phyloP scores from a whole-genome alignment of 1,140 invertebrate species.

The Drosophila nikananu region DNA sequence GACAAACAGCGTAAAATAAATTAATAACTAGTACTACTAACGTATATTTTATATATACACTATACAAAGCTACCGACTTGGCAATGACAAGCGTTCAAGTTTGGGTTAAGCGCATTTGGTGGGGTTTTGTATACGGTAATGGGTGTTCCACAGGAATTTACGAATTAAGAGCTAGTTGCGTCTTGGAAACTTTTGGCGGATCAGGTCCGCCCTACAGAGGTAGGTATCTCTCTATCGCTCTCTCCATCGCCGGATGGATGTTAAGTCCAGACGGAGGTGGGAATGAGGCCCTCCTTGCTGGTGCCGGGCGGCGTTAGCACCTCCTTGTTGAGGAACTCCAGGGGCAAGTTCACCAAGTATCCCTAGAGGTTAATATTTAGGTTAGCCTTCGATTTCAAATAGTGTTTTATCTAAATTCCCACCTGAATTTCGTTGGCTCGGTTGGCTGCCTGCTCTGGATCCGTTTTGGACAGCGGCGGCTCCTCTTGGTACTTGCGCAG shows the following conservation, averaged over 20 bases:
- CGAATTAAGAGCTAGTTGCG: conserved; percentile 34
- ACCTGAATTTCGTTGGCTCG: conserved; percentile 91
- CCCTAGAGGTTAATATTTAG: conserved; percentile 87
- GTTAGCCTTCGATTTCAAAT: not conserved
- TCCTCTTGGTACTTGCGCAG: conserved; percentile 91
- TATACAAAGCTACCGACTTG: conserved; percentile 48
- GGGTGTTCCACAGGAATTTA: conserved; percentile 8
- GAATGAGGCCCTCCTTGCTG: conserved; percentile 94
- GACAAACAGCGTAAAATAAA: conserved; percentile 66
- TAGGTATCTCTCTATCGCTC: conserved; percentile 87
- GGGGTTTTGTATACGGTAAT: conserved; percentile 43
- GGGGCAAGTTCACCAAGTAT: conserved; percentile 93
- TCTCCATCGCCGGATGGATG: not conserved
- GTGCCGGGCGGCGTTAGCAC: conserved; percentile 91
- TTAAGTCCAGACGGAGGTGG: conserved; percentile 89
- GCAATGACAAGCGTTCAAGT: conserved; percentile 53
- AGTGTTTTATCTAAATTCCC: conserved; percentile 4
- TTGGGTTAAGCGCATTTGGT: conserved; percentile 66
- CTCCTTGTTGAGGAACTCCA: conserved; percentile 94
- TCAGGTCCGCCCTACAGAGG: conserved; percentile 90
- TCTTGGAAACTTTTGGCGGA: conserved; percentile 68
- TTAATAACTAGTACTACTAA: conserved; percentile 40
- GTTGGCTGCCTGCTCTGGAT: conserved; percentile 90
- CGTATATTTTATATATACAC: conserved; percentile 13
- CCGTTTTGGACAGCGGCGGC: conserved; percentile 88